Evolutionary conservation across 1,140 invertebrate species (phyloP), one percentile per base, ranked within the genome.

Genomic region (Sycophaga agraensis): DNA sequence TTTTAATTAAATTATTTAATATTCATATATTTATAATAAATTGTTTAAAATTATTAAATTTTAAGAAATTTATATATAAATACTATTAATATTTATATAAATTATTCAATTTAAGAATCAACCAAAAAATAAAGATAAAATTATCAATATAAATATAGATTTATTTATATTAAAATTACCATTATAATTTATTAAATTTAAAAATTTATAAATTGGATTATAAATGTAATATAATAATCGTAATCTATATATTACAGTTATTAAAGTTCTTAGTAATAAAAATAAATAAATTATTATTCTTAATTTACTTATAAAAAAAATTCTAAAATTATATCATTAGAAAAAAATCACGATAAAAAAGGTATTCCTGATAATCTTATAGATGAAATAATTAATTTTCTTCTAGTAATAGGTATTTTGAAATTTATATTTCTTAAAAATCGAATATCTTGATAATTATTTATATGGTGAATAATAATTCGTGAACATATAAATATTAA

Each of bases 401-500:
- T 45, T 19, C 4, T 11, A 45, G 53, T 56, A 19, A 56, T 31
- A 21, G 53, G 53, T 45, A 56, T 31, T 17, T 16, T n/a, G 1
- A 24, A 12, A 12, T 4, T 31, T 17, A 43, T 5, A 28, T 42
- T 28, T 4, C 39, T 31, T 43, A 55, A 43, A n/a, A 40, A 17
- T 17, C 39, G 53, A 42, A 56, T 45, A 45, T 45, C 53, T 26
- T 56, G 40, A 34, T 8, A 31, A 34, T 45, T 26, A 8, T 7
- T 16, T 56, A 56, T 31, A 17, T 22, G 16, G 37, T 57, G 43
- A 46, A 57, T 57, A 74, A 87, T 77, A 62, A 78, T 68, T 0
- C 84, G 84, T 2, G 81, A 74, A 79, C 83, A 84, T 70, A 87
- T 81, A 83, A 87, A 87, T 73, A 87, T 77, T 73, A 85, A 77